Base-by-base conservation (phyloP, 92 coral and sea anemone species). In the Epizoanthus stellaris region DNA sequence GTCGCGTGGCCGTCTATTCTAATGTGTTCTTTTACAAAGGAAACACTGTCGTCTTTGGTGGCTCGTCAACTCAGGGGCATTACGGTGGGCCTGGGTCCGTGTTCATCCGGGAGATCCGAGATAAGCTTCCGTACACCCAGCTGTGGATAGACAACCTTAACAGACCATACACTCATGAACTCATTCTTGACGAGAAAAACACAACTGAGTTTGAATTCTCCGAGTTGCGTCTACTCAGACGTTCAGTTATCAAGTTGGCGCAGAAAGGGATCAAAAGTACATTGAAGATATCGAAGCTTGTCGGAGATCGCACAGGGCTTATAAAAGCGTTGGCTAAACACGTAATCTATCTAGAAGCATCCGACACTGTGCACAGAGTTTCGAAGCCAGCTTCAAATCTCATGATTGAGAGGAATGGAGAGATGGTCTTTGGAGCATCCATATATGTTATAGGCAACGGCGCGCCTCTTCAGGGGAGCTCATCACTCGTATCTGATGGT, bases 31-130 rank as follows among this genome's bases (percentile, higher is more conserved):
- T 85, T 43, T 91, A 91, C 87, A 62, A 88, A 54, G 94, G 94
- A 14, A 43, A 4, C 5, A 34, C 80, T 64, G 67, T 60, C 21
- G 91, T 86, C 15, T 91, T 86, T 43, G 94, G 94, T 0, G 94
- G 94, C 67, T 42, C 75, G 9, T 73, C 88, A 58, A 39, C 38
- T 15, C 38, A 80, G 9, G 87, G 91, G 11, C 86, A n/a, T 52
- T 75, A 65, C 65, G 94, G 94, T 17, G 94, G 94, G 34, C 94
- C 94, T 11, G 94, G 94, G 16, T 84, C 91, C 19, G 80, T 91
- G 40, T 91, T 88, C 43, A 40, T 84, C 17, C 81, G 74, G 70
- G 87, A 87, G 16, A 56, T 91, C 20, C 82, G 86, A 20, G 80
- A 80, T 36, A 84, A 84, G 43, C 87, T 23, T 7, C 61, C 80